Evolutionary conservation across 2,113 vertebrate species (phyloP), one percentile per base, ranked within the genome.

Genomic region (Neotoma lepida): DNA sequence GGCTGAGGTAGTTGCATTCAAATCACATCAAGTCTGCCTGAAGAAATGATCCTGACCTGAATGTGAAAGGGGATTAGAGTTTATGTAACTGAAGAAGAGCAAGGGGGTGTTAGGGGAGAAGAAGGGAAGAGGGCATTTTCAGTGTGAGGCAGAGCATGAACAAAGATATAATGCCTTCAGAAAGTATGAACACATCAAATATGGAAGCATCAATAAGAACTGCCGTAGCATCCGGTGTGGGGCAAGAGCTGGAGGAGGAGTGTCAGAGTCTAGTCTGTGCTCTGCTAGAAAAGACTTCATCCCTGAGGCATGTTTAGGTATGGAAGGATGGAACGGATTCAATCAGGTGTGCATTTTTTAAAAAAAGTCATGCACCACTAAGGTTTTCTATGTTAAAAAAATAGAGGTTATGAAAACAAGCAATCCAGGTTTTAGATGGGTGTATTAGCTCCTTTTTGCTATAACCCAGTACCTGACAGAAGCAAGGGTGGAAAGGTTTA

Each of bases 311-410:
- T 28, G 26, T 1, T 0, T 4, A 86, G n/a, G 10, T 18, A 28
- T 4, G 22, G 56, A 85, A 73, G 33, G 14, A 58, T 66, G 51
- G 49, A 78, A 89, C 8, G 24, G 35, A 80, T 86, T 56, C 44
- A 66, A 18, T 68, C 78, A 85, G 41, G 39, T 46, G 28, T 0
- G 33, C 8, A 1, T 56, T 78, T 49, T 88, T 74, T 66, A n/a
- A n/a, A 20, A 20, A 51, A 17, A 86, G 86, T 66, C 17, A 88
- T 87, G 1, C 13, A 22, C 56, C 85, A 81, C 7, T 85, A 44
- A 44, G 64, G n/a, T 87, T 90, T 94, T 93, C 49, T 85, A 61
- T 88, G 85, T 94, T 80, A 66, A 92, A 87, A 74, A 15, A 64
- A 5, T 84, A 86, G 58, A 93, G 61, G 13, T 73, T 26, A 81